phyloP scores from a whole-genome alignment of 2,888 invertebrate genomes.

The Pyrgus malvae region DNA sequence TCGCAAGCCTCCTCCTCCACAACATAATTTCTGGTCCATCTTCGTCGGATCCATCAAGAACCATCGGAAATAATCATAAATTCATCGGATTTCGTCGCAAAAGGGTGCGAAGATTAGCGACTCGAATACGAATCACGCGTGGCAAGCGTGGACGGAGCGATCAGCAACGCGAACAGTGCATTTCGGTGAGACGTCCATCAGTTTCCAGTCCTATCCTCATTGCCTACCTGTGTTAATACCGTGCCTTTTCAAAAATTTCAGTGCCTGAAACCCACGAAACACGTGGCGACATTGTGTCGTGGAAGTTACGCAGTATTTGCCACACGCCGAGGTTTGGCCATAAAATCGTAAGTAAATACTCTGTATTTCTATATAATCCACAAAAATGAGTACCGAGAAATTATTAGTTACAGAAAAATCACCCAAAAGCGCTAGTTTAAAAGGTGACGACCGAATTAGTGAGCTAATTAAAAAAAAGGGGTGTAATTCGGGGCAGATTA shows the following conservation, averaged over 20 bases:
- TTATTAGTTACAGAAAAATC: slow-evolving; percentile 1
- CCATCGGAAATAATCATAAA: too few species aligned
- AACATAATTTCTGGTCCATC: too few species aligned
- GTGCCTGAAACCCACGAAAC: not conserved
- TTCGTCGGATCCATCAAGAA: too few species aligned
- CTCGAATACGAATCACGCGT: too few species aligned
- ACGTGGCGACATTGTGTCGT: not conserved
- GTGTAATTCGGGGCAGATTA: slow-evolving; percentile 8
- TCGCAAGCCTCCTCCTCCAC: too few species aligned
- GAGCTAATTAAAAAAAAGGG: slow-evolving; percentile 9
- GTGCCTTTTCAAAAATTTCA: not conserved
- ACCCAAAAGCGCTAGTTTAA: not conserved
- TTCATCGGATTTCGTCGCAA: too few species aligned
- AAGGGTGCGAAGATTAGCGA: too few species aligned
- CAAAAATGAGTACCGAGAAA: slow-evolving; percentile 4
- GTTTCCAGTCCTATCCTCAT: slow-evolving; percentile 8
- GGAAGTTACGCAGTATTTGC: not conserved
- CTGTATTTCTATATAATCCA: slow-evolving; percentile 1
- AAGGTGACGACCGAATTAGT: not conserved
- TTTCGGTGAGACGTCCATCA: slow-evolving; percentile 8
- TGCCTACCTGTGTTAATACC: not conserved
- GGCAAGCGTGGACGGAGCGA: slow-evolving; percentile 11
- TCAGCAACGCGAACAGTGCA: slow-evolving; percentile 3
- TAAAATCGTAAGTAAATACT: not conserved
- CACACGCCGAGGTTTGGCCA: slow-evolving; percentile 1